These are phyloP conservation scores for Oedothorax gibbosus DNA, from an alignment of 1,140 invertebrate species.

Conservation along the genomic window DNA sequence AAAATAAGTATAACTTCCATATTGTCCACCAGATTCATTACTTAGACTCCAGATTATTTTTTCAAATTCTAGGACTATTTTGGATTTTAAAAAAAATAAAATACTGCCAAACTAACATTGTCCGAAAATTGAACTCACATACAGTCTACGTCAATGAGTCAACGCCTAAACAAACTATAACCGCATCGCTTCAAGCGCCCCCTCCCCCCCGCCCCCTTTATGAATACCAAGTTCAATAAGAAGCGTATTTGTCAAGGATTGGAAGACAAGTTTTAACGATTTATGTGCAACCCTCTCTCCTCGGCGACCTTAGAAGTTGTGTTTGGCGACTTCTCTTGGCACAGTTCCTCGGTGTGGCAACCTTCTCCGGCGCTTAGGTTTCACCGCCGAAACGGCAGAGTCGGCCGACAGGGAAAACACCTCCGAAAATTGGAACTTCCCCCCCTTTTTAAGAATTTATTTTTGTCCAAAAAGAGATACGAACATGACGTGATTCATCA, in stretches of 20 bases:
- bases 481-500: constrained; percentile 51
- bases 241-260: constrained; percentile 31
- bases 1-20: too few species aligned
- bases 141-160: too few species aligned
- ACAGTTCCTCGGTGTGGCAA: constrained; percentile 15
- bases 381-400: constrained; percentile 46
- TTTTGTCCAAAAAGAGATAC: constrained; percentile 21
- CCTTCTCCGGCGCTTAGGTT: constrained; percentile 50
- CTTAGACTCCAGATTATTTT: too few species aligned
- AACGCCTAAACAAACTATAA: background rate
- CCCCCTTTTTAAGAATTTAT: constrained; percentile 22
- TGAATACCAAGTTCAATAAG: constrained; percentile 11
- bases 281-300: constrained; percentile 3
- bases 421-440: constrained; percentile 42
- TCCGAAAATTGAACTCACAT: too few species aligned
- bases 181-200: background rate
- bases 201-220: background rate
- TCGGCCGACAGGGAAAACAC: constrained; percentile 38
- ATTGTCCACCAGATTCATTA: too few species aligned
- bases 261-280: constrained; percentile 34
- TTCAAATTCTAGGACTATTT: too few species aligned
- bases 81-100: too few species aligned
- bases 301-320: constrained; percentile 26
- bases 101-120: too few species aligned
- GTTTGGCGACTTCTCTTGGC: constrained; percentile 40